These are phyloP conservation scores for Phyllotreta striolata DNA, from an alignment of 2,888 invertebrate species.

Conservation along the genomic window DNA sequence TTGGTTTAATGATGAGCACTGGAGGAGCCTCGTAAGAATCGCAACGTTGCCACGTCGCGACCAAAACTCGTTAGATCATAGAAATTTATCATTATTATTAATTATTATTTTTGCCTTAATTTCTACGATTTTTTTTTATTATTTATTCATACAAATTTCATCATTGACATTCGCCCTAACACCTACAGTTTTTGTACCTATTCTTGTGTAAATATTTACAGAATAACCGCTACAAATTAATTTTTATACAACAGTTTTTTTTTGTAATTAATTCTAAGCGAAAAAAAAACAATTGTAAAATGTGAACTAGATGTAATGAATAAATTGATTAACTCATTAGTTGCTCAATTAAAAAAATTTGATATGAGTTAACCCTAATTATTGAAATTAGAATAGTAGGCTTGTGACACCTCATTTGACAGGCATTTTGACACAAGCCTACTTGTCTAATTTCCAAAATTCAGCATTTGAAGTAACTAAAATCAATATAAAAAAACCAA, in stretches of 20 bases:
- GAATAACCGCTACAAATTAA: constrained; percentile 21
- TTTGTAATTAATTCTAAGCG: constrained; percentile 17
- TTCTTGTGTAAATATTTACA: constrained; percentile 44
- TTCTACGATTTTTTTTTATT: no score
- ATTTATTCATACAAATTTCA: constrained; percentile 45
- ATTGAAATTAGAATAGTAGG: no score
- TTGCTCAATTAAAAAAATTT: no score
- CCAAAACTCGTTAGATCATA: not conserved
- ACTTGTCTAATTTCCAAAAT: no score
- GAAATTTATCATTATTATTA: constrained; percentile 21
- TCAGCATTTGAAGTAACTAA: no score
- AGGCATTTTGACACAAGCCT: no score
- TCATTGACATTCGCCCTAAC: constrained; percentile 49
- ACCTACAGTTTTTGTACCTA: constrained; percentile 50
- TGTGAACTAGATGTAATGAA: no score
- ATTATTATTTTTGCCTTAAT: constrained; percentile 31
- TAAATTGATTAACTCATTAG: no score
- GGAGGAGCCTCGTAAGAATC: constrained; percentile 20
- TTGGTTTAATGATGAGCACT: constrained; percentile 45
- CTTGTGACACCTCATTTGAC: no score
- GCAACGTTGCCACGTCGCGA: not conserved
- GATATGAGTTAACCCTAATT: no score
- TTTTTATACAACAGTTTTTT: constrained; percentile 23
- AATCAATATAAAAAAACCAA: no score
- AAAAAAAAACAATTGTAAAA: no score